phyloP scores from a whole-genome alignment of 2,113 vertebrate genomes.

The Xenopus borealis region DNA sequence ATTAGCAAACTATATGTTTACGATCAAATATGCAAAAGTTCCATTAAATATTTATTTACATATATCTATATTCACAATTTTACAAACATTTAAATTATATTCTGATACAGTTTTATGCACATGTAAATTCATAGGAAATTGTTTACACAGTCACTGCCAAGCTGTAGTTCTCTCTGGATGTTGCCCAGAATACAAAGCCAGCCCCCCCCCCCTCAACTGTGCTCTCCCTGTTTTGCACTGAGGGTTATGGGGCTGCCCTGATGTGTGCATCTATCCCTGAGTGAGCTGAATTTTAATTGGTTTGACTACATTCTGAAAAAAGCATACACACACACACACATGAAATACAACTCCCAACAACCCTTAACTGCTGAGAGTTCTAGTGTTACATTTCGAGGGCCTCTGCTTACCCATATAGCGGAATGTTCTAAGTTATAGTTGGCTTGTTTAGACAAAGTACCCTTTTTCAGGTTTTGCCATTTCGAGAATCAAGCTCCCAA shows the following conservation, averaged over 20 bases:
- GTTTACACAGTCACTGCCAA: background rate
- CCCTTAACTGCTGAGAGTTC: too few relatives aligned
- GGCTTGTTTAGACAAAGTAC: too few relatives aligned
- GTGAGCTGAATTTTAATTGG: background rate
- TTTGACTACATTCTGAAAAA: background rate
- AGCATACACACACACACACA: too few relatives aligned
- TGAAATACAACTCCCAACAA: too few relatives aligned
- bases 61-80: slow-evolving; percentile 60
- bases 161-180: background rate
- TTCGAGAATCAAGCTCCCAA: too few relatives aligned
- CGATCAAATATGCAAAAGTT: slow-evolving; percentile 71
- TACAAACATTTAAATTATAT: slow-evolving; percentile 67
- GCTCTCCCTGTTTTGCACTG: background rate
- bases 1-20: slow-evolving; percentile 64
- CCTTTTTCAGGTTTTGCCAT: too few relatives aligned
- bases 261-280: background rate
- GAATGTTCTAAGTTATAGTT: too few relatives aligned
- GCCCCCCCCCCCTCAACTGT: background rate
- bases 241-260: background rate
- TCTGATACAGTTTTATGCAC: slow-evolving; percentile 60
- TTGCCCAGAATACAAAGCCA: background rate
- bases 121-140: slow-evolving; percentile 55
- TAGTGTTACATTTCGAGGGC: too few relatives aligned
- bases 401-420: too few relatives aligned
- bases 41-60: slow-evolving; percentile 67